Conservation (phyloP, 2,113 vertebrate genomes). For the Mormoops blainvillei region DNA sequence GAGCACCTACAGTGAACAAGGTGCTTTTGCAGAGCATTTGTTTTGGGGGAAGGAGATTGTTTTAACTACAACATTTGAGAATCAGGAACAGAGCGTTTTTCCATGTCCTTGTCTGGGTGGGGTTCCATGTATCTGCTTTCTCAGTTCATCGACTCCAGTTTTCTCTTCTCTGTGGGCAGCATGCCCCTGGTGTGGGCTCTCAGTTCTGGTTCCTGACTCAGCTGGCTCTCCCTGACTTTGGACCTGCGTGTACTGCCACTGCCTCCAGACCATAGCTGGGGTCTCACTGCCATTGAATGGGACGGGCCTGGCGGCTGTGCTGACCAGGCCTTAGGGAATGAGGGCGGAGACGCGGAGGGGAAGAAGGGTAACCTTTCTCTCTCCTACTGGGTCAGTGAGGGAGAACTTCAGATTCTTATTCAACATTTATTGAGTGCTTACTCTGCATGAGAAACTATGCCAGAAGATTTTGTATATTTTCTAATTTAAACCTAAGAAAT, state of each 20-base stretch:
- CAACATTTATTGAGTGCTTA: not conserved
- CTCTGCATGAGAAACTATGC: not conserved
- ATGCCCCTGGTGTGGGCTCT: not conserved
- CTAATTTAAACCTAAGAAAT: not conserved
- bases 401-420: not conserved
- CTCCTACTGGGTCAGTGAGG: not conserved
- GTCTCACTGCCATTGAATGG: not conserved
- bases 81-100: not conserved
- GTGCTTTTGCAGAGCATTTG: not conserved
- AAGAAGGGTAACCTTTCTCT: not conserved
- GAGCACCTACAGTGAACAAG: not conserved
- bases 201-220: not conserved
- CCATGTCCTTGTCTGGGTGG: not conserved
- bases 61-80: constrained; percentile 2
- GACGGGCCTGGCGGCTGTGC: not conserved
- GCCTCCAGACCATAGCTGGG: not conserved
- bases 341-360: not conserved
- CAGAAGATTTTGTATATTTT: not conserved
- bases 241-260: not conserved
- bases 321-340: not conserved
- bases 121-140: constrained; percentile 5
- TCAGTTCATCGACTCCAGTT: not conserved
- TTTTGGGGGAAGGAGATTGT: not conserved
- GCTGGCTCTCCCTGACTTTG: not conserved
- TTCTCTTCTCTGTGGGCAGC: not conserved